These are phyloP conservation scores for Alexandromys fortis DNA, from an alignment of 2,113 vertebrate species.

Conservation along the genomic window DNA sequence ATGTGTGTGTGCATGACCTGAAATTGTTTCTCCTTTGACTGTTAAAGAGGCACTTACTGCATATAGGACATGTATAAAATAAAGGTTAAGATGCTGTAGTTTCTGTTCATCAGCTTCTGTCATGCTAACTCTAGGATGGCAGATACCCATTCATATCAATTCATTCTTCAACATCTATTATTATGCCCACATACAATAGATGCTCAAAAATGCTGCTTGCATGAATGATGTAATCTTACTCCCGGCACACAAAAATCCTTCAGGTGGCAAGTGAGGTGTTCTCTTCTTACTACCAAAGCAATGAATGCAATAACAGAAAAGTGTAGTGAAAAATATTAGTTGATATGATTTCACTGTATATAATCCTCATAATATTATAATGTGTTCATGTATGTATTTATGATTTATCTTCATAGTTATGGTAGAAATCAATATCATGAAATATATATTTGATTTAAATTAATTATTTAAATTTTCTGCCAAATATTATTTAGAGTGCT, in stretches of 20 bases:
- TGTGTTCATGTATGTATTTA: neutral
- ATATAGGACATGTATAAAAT: neutral
- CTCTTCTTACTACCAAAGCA: neutral
- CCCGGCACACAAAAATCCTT: neutral
- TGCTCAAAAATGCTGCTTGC: neutral
- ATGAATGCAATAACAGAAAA: neutral
- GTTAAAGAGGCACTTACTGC: neutral
- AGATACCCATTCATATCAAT: neutral
- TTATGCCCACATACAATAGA: neutral
- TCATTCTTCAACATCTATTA: neutral
- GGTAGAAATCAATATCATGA: neutral
- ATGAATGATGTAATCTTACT: neutral
- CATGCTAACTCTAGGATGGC: neutral
- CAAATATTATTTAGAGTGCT: neutral
- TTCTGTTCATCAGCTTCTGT: neutral
- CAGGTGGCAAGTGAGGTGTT: neutral
- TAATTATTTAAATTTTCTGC: constrained; percentile 1
- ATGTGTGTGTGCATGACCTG: neutral
- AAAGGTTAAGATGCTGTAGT: neutral
- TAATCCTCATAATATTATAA: neutral
- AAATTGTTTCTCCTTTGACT: neutral
- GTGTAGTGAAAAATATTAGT: neutral
- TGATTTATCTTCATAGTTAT: neutral
- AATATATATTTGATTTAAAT: neutral
- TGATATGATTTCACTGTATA: neutral